Evolutionary conservation across 1,140 invertebrate genomes (phyloP), one percentile per base, ranked within the genome.

Genomic region (Drosophila kepulauana): DNA sequence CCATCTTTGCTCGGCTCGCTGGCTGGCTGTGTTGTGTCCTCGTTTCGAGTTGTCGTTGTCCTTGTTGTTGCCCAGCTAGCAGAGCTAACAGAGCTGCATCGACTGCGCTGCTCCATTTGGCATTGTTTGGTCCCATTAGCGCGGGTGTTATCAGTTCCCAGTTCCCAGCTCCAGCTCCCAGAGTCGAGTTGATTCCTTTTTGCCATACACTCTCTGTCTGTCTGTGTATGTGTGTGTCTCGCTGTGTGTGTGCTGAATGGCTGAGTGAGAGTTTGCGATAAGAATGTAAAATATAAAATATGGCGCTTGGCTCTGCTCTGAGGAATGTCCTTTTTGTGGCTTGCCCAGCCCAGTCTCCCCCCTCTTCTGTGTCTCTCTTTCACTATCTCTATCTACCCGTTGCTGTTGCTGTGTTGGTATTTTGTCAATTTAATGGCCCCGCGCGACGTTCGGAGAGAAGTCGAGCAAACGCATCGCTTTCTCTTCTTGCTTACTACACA

Each of bases 231-330:
- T 73, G 62, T 64, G 33, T 35, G 5, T 10, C 49, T 25, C 45
- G 3, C 11, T 43, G 58, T 52, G 20, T 56, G 33, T 65, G 56
- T 78, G 75, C 64, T 70, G 81, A 91, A 91, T 91, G 89, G 89
- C 75, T 91, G 89, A 91, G 89, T 91, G 88, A 91, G 82, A 91
- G 87, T 89, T 91, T 81, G 87, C 88, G 91, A 92, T 92, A 92
- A 92, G 91, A 92, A 92, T 92, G 88, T 88, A 91, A 92, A 92
- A 92, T 91, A 92, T 87, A 91, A 88, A 91, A 91, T 91, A 91
- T 91, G 87, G 87, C 85, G 75, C 67, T 81, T 68, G 75, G 75
- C 68, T 79, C 51, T 61, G 69, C 81, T 81, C 87, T 91, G 81
- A 88, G 89, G 90, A 91, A 91, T 91, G 90, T 91, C 90, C 89